phyloP scores from a whole-genome alignment of 2,888 invertebrate species.

The Spisula solida region DNA sequence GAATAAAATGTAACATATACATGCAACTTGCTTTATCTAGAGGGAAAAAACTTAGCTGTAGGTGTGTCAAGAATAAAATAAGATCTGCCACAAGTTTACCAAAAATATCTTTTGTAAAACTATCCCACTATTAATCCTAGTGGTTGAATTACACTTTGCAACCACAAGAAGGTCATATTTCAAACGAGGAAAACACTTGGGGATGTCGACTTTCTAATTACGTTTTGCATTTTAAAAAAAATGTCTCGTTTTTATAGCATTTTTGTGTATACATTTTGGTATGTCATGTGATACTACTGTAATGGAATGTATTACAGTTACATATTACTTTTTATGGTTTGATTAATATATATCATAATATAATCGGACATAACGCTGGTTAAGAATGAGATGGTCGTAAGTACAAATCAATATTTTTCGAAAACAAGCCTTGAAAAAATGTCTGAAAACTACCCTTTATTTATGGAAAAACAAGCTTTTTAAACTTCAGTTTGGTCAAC shows the following conservation, averaged over 20 bases:
- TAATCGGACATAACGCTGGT: no score
- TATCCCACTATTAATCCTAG: background rate
- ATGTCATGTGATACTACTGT: background rate
- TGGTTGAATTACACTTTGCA: background rate
- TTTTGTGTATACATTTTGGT: background rate
- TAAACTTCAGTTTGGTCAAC: no score
- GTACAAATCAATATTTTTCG: no score
- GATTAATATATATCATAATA: no score
- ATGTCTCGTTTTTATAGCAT: background rate
- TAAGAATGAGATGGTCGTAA: no score
- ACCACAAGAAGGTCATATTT: slow-evolving; percentile 11
- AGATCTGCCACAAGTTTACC: background rate
- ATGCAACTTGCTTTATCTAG: background rate
- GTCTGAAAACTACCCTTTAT: no score
- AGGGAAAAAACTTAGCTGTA: background rate
- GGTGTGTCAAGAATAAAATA: slow-evolving; percentile 20
- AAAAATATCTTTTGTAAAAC: background rate
- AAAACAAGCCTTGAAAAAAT: no score
- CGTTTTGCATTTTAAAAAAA: background rate
- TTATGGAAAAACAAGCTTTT: no score
- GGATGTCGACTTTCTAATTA: background rate
- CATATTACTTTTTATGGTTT: no score
- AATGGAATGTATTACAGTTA: background rate
- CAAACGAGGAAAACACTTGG: background rate
- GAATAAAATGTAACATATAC: background rate